phyloP scores from a whole-genome alignment of 2,797 vertebrate genomes.

The Pangasius djambal region DNA sequence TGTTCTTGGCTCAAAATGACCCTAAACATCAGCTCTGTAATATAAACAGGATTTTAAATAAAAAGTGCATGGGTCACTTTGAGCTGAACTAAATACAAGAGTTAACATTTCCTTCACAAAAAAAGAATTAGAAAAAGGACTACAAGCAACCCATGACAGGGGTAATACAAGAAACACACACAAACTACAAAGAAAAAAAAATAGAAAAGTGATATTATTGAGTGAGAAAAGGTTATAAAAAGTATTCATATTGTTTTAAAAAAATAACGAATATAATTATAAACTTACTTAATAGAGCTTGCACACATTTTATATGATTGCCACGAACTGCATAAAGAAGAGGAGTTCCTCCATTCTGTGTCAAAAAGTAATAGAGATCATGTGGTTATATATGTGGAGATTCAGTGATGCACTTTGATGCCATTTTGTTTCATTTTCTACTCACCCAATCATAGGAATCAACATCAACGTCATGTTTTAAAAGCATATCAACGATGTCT shows the following conservation, averaged over 20 bases:
- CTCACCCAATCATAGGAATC: constrained; percentile 95
- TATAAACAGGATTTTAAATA: neutral
- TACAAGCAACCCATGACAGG: neutral
- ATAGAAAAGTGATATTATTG: too few relatives aligned
- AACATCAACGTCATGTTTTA: constrained; percentile 86
- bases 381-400: neutral
- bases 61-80: neutral
- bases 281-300: constrained; percentile 85
- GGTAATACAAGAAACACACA: neutral
- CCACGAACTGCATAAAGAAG: constrained; percentile 94
- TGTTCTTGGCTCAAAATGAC: neutral
- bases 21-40: neutral
- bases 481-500: constrained; percentile 85
- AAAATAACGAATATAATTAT: neutral
- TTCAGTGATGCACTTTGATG: neutral
- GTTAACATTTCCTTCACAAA: neutral
- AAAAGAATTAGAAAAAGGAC: neutral
- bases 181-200: neutral
- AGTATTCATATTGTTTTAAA: neutral
- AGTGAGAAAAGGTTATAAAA: neutral
- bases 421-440: neutral
- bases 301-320: constrained; percentile 91
- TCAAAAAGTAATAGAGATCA: constrained; percentile 22
- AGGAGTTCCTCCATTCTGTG: constrained; percentile 93
- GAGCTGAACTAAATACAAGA: neutral